Percentiles rank a stretch among this genome's conserved stretches.
Evolutionary conservation across 2,797 vertebrate genomes (phyloP).

Genomic region (Dromococcyx pavoninus): DNA sequence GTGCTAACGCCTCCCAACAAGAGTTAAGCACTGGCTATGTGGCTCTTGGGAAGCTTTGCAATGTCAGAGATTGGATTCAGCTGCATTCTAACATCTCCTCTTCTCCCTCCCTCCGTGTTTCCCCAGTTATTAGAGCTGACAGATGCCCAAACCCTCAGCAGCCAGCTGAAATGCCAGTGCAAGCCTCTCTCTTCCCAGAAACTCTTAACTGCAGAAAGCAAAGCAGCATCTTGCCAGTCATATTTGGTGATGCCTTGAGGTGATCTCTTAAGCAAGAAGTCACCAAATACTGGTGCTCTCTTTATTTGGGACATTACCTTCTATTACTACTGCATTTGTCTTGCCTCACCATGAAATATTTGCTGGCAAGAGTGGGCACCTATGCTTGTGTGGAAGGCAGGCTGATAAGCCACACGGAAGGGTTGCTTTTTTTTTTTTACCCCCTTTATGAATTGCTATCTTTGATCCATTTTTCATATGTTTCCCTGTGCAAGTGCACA

Average conservation of each 20-base stretch:
- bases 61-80: neutral
- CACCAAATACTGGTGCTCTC: neutral
- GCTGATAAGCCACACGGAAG: rapidly evolving
- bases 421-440: no score
- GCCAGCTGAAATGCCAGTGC: neutral
- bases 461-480: constrained; percentile 52
- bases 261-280: neutral
- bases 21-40: neutral
- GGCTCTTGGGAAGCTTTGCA: neutral
- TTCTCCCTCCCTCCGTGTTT: neutral
- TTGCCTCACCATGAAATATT: neutral
- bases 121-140: neutral
- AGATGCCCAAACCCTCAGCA: neutral
- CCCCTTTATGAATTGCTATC: neutral
- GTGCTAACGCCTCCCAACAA: neutral
- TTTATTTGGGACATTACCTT: neutral
- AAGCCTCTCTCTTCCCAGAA: neutral
- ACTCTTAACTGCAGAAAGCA: neutral
- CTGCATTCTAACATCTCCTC: neutral
- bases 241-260: neutral
- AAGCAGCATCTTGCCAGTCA: neutral
- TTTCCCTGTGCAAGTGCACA: neutral
- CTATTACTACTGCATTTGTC: neutral
- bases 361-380: neutral
- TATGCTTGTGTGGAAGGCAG: neutral